A percentile compares a stretch with the other conserved stretches of the same genome.
Evolutionary conservation across 1,140 invertebrate species (phyloP).

Genomic region (Andrena cerasifolii): DNA sequence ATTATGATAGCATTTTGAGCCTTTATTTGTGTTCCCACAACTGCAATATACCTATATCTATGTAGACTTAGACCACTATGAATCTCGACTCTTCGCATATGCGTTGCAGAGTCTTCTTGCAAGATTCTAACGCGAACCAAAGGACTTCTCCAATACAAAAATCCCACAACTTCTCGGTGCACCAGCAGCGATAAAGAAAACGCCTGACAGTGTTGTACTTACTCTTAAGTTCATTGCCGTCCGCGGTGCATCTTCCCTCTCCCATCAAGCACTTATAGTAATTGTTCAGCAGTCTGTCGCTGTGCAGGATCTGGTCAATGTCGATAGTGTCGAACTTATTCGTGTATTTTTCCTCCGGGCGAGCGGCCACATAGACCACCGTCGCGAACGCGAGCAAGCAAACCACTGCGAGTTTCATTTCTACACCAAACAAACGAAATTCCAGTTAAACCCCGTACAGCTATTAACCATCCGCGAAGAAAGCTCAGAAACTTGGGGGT

Average conservation of each 20-base stretch:
- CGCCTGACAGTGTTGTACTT: constrained; percentile 76
- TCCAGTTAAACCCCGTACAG: constrained; percentile 37
- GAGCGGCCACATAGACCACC: constrained; percentile 76
- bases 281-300: constrained; percentile 85
- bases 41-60: no score
- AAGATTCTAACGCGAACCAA: no score
- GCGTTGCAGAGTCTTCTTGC: no score
- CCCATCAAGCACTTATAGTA: constrained; percentile 88
- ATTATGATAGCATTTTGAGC: no score
- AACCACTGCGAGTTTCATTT: constrained; percentile 76
- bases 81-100: no score
- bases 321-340: constrained; percentile 89
- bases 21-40: no score
- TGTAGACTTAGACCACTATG: no score
- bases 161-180: no score
- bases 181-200: no score
- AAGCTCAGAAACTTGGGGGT: no score
- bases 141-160: no score
- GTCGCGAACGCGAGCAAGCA: constrained; percentile 76
- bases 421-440: constrained; percentile 22
- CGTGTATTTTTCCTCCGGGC: constrained; percentile 82
- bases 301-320: constrained; percentile 86
- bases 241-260: constrained; percentile 86
- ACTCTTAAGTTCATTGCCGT: constrained; percentile 88
- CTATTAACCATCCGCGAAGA: no score